Conservation (phyloP, 2,888 invertebrate genomes). For the Cerastis rubricosa region DNA sequence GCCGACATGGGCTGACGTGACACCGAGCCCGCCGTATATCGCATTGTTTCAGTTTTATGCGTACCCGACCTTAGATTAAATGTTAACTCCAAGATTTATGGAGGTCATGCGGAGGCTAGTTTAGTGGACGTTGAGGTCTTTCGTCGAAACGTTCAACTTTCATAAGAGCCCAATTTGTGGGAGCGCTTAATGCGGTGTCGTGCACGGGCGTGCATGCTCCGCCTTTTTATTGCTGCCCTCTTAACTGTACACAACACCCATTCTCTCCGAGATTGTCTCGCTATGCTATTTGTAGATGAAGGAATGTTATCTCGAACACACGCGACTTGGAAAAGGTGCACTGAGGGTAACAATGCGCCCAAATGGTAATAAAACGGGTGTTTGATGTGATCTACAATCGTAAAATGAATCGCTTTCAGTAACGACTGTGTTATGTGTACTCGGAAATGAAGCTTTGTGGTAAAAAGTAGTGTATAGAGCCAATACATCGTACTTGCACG, state of each 20-base stretch:
- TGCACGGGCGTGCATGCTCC: constrained; percentile 86
- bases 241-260: constrained; percentile 89
- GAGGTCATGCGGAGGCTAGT: constrained; percentile 83
- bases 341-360: constrained; percentile 68
- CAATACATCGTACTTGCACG: constrained; percentile 55
- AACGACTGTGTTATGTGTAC: constrained; percentile 43
- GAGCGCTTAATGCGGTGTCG: constrained; percentile 86
- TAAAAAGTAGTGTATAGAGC: constrained; percentile 49
- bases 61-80: constrained; percentile 87
- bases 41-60: constrained; percentile 88
- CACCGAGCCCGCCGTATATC: constrained; percentile 82
- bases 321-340: constrained; percentile 62
- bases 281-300: constrained; percentile 77
- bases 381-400: constrained; percentile 55
- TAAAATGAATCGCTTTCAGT: constrained; percentile 57
- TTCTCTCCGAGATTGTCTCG: constrained; percentile 79
- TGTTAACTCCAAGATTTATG: constrained; percentile 87
- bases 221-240: constrained; percentile 90
- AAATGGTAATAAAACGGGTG: constrained; percentile 66
- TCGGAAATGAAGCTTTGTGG: constrained; percentile 39
- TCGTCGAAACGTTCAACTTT: constrained; percentile 88
- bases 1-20: constrained; percentile 81
- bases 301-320: constrained; percentile 76
- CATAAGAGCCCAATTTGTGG: constrained; percentile 89
- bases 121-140: constrained; percentile 82